Evolutionary conservation across 2,113 vertebrate genomes (phyloP), one percentile per base, ranked within the genome.

Genomic region (Guaruba guarouba): DNA sequence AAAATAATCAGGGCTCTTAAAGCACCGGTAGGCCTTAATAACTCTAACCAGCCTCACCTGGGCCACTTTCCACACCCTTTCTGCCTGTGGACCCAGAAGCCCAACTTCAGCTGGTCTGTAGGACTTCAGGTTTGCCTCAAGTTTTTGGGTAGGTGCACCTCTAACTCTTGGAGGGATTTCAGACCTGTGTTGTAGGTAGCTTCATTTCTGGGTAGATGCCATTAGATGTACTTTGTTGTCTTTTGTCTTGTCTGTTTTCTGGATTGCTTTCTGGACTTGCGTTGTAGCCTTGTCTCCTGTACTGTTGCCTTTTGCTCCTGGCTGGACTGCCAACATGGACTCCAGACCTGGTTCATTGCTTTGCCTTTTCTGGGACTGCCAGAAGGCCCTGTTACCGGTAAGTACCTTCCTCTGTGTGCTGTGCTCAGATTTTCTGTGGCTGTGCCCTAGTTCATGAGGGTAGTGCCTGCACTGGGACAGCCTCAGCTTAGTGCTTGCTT

Each of bases 401-500:
- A 79, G 69, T 11, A 63, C 12, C 10, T 17, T 71, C 13, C 22
- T 68, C 27, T 61, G 2, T 14, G 13, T 49, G 5, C 19, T 68
- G 22, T 43, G 25, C 82, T 89, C 41, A 78, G 51, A 20, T 49
- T 31, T 33, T 37, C n/a, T n/a, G 69, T 29, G 55, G 24, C 11
- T 55, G 63, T 69, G 17, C 33, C 17, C 23, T 61, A 28, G 44
- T 24, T 29, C 33, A 22, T 0, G 2, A n/a, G 8, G 68, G 37
- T 31, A 7, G 25, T 86, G 63, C 22, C 16, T 0, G 1, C 2
- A 2, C 16, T 62, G 77, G 1, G 14, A 63, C 17, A 27, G 41
- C 10, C 33, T 86, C 17, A n/a, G 29, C 33, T 51, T 52, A 18
- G 8, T 55, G 8, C 35, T 86, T 76, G 18, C 11, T 5, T 46